Base-by-base conservation (phyloP, 2,888 invertebrate species). In the Micoletzkya japonica region DNA sequence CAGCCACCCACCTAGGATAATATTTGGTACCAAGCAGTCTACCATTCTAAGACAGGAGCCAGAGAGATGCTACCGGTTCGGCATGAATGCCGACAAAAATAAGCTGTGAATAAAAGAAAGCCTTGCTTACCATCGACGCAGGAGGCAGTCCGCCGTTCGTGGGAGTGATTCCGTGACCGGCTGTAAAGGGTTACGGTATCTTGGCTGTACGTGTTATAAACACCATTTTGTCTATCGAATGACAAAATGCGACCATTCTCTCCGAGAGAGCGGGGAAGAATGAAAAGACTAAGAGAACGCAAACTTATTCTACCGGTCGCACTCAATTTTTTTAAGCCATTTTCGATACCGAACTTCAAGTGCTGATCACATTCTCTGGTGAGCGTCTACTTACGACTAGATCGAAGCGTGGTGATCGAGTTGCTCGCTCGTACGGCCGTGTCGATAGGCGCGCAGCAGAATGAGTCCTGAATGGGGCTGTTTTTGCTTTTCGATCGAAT, bases 401-500 rank as follows among this genome's bases (percentile, higher is more conserved):
- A 66, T 26, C 64, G 36, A 2, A 66, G 64, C 0, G 49, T 68
- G 56, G 26, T 54, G 44, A 58, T 58, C 57, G 57, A 57, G 24
- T 59, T 52, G 10, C 73, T 72, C 1, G 74, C 73, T 10, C 78
- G 74, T 34, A 77, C 77, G 10, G 81, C 78, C n/a, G 84, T 80
- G 68, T 83, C 83, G 66, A 84, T 79, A 24, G 83, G 82, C 24
- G 84, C 83, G 54, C 84, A 84, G 70, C 84, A 84, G 72, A 77
- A 84, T 0, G 83, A 83, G 58, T 85, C 81, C 75, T 74, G 58
- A 34, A 24, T 1, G 28, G 28, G 36, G 30, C 4, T 7, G n/a
- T n/a, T n/a, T n/a, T n/a, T n/a, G n/a, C n/a, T n/a, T n/a, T n/a
- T n/a, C n/a, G n/a, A n/a, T n/a, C n/a, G n/a, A n/a, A n/a, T n/a